Evolutionary conservation across 1,140 invertebrate genomes (phyloP), one percentile per base, ranked within the genome.

Genomic region (Calliphora vicina): DNA sequence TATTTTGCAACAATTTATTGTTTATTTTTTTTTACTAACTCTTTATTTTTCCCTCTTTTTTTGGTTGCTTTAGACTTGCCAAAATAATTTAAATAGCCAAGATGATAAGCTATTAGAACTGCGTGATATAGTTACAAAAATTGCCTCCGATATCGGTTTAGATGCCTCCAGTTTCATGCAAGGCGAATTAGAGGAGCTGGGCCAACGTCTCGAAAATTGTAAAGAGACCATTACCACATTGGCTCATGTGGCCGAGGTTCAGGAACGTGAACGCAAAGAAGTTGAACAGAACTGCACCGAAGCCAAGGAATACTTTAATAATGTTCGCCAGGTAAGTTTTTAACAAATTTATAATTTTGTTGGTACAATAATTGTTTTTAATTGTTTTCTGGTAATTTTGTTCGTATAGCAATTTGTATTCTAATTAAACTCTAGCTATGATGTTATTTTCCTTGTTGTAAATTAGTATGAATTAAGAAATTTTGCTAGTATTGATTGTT

Each of bases 181-280:
- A 50, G 93, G 93, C n/a, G 96, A 96, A 86, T 93, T 96, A 9
- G 95, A 96, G 84, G 94, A 94, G 0, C 91, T 96, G n/a, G 95
- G 95, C 20, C 92, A 93, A 82, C 92, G 94, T n/a, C 92, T 97
- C 50, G 93, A 96, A 86, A 93, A 96, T 87, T 94, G 96, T 67
- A 92, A 94, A 72, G 94, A 95, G 83, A 93, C 94, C 15, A 92
- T 96, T 5, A 94, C 94, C 71, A 92, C 93, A 10, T 89, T 97
- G 84, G 95, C 95, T 23, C 94, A 96, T 87, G 93, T 95, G 29
- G 95, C 95, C 9, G 95, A 96, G 86, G 92, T 92, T 1, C 92
- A 92, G 78, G 92, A 92, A 20, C 91, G 92, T 72, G 92, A 92
- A 84, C 91, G 92, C 80, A 91, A 92, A 83, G 91, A 93, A 17